Evolutionary conservation across 2,797 vertebrate species (phyloP).

Genomic region (Cyprinodon diabolis): DNA sequence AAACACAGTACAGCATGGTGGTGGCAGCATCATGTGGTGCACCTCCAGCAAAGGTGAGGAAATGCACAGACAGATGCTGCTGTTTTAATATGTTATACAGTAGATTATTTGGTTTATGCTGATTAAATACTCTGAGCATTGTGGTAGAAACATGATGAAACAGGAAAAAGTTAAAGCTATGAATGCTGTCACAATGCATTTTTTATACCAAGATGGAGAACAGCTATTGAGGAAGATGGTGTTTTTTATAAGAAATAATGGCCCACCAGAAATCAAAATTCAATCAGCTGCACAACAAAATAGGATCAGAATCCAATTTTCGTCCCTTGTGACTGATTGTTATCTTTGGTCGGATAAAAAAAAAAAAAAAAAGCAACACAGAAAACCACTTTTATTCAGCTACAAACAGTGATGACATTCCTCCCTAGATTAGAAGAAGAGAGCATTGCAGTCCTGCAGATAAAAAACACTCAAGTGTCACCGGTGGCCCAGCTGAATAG

Average conservation of each 20-base stretch:
- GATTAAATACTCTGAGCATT: no score
- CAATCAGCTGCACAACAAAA: constrained; percentile 1
- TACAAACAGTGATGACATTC: neutral
- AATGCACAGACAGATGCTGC: no score
- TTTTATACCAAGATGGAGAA: neutral
- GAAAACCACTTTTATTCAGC: neutral
- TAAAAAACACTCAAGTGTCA: neutral
- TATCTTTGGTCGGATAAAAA: constrained; percentile 12
- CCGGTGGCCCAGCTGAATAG: constrained; percentile 11
- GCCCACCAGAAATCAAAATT: constrained; percentile 12
- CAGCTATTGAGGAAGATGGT: neutral
- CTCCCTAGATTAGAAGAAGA: constrained; percentile 3
- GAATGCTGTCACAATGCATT: neutral
- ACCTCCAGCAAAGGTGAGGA: no score
- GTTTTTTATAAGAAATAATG: neutral
- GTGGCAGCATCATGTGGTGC: no score
- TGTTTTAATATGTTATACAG: no score
- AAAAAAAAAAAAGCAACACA: neutral
- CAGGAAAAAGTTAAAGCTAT: no score
- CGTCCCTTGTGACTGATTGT: constrained; percentile 10
- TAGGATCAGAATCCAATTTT: constrained; percentile 23
- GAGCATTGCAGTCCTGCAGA: neutral
- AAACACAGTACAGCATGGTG: no score
- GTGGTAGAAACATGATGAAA: no score
- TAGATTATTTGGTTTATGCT: no score